These are phyloP conservation scores for Ephestia elutella DNA, from an alignment of 1,140 invertebrate species.

Conservation along the genomic window DNA sequence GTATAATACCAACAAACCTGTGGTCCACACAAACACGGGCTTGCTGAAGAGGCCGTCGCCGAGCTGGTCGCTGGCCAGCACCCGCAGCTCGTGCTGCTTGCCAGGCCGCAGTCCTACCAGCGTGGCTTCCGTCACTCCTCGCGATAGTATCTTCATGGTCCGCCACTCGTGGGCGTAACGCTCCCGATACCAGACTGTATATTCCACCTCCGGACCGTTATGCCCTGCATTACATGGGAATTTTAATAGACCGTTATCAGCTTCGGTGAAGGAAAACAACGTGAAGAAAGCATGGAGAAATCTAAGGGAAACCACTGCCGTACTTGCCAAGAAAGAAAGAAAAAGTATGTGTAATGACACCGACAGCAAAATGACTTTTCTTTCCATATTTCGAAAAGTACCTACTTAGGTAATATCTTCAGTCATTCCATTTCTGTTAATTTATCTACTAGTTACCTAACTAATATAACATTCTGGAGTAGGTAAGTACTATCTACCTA, in stretches of 20 bases:
- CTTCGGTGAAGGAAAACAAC: no score
- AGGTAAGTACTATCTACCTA: no score
- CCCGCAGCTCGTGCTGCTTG: conserved; percentile 92
- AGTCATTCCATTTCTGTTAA: no score
- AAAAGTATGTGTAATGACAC: no score
- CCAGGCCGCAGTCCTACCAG: conserved; percentile 85
- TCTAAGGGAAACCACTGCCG: no score
- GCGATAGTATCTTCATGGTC: conserved; percentile 80
- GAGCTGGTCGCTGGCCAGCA: conserved; percentile 87
- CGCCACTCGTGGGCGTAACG: conserved; percentile 84
- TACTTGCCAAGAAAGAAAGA: no score
- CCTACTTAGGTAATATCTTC: no score
- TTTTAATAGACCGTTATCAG: background rate
- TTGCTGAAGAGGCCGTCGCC: conserved; percentile 95
- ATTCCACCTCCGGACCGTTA: conserved; percentile 86
- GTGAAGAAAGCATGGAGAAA: no score
- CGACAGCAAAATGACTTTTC: no score
- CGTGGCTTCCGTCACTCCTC: conserved; percentile 84
- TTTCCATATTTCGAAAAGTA: no score
- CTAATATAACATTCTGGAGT: no score
- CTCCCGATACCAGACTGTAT: conserved; percentile 88
- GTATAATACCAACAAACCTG: conserved; percentile 61
- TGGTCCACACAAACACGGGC: conserved; percentile 84
- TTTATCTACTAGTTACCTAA: no score
- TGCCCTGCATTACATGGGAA: conserved; percentile 74